Evolutionary conservation across 2,888 invertebrate species (phyloP).

Genomic region (Xylota segnis): DNA sequence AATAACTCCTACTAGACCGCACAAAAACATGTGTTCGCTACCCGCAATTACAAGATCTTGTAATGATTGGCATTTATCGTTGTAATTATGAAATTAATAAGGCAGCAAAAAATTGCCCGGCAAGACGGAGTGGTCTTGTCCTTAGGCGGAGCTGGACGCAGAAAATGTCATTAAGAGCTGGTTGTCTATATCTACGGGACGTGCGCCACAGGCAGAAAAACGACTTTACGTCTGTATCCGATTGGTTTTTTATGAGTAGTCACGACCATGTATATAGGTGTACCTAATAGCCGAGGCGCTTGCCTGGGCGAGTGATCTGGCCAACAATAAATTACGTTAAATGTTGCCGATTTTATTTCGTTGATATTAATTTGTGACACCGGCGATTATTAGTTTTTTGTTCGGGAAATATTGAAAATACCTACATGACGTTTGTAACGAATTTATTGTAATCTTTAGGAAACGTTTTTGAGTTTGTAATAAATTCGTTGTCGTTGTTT

Average conservation of each 20-base stretch:
- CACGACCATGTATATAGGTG: background rate
- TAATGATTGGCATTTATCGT: slow-evolving; percentile 76
- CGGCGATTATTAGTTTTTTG: background rate
- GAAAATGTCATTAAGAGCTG: slow-evolving; percentile 69
- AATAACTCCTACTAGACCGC: slow-evolving; percentile 40
- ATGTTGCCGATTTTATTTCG: slow-evolving; percentile 49
- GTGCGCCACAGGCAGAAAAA: slow-evolving; percentile 46
- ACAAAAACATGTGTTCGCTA: slow-evolving; percentile 73
- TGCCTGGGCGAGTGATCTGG: slow-evolving; percentile 22
- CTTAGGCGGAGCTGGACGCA: slow-evolving; percentile 40
- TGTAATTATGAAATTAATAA: slow-evolving; percentile 77
- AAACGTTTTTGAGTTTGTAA: too few species aligned
- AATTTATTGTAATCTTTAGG: background rate
- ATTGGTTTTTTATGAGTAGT: slow-evolving; percentile 61
- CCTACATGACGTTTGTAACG: background rate
- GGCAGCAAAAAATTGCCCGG: slow-evolving; percentile 61
- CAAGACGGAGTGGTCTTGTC: slow-evolving; percentile 55
- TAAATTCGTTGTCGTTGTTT: background rate
- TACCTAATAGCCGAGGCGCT: slow-evolving; percentile 13
- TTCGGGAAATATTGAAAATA: slow-evolving; percentile 13
- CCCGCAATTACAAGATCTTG: slow-evolving; percentile 74
- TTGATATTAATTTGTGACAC: slow-evolving; percentile 32
- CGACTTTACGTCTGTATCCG: slow-evolving; percentile 53
- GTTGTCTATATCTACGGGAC: slow-evolving; percentile 56
- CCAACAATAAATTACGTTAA: slow-evolving; percentile 56